Conservation (phyloP, 1,140 invertebrate genomes). For the Bombus superbus region DNA sequence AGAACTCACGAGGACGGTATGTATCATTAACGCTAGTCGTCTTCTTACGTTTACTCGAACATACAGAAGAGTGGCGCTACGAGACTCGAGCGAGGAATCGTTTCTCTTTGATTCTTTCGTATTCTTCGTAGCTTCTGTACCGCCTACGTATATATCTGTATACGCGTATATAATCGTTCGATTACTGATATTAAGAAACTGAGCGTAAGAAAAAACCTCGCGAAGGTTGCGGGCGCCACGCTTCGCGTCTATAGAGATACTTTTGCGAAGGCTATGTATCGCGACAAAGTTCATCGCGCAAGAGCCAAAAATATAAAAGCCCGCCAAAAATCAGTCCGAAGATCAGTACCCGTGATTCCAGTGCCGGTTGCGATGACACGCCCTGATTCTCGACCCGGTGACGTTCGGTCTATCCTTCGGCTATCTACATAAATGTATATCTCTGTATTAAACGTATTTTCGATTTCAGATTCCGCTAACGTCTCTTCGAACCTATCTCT, state of each 20-base stretch:
- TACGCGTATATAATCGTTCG: accelerated
- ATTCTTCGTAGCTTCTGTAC: too few relatives aligned
- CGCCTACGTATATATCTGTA: too few relatives aligned
- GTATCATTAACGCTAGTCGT: constrained; percentile 84
- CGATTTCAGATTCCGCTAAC: constrained; percentile 77
- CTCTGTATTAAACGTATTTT: constrained; percentile 68
- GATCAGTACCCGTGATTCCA: constrained; percentile 66
- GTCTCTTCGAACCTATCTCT: constrained; percentile 69
- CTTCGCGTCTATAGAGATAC: constrained; percentile 44
- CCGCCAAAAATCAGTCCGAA: constrained; percentile 79
- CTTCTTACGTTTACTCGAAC: constrained; percentile 65
- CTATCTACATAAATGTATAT: constrained; percentile 14
- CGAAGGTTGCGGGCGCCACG: constrained; percentile 43
- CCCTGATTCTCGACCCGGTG: constrained; percentile 59
- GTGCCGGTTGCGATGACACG: constrained; percentile 72
- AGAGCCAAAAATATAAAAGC: constrained; percentile 83
- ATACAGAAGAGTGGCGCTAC: constrained; percentile 53
- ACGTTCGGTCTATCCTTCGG: constrained; percentile 52
- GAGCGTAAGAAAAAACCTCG: neutral
- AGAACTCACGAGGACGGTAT: constrained; percentile 99
- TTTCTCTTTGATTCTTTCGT: neutral
- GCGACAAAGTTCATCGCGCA: constrained; percentile 56
- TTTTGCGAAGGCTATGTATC: constrained; percentile 59
- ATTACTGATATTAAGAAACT: too few relatives aligned
- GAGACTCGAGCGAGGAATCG: constrained; percentile 19